Evolutionary conservation across 2,113 vertebrate species (phyloP), one percentile per base, ranked within the genome.

Genomic region (Campylomormyrus numenius): DNA sequence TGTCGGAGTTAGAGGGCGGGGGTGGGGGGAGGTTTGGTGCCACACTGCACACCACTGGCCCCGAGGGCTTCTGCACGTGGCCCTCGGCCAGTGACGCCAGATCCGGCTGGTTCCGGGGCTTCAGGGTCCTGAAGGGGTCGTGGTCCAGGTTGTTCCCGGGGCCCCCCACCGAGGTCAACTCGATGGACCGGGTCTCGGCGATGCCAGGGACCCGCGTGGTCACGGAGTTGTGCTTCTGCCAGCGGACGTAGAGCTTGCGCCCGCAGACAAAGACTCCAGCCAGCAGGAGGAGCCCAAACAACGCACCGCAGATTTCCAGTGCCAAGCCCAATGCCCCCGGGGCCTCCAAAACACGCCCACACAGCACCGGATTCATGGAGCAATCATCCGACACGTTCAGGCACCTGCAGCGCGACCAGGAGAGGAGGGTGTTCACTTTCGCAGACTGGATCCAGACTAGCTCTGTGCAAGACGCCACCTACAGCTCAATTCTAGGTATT

Each of bases 21-120:
- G 94, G 93, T 0, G 95, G 93, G 0, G 98, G 98, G 46, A 99
- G 96, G 92, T 99, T 97, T 27, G 98, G 98, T 15, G 98, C 98
- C 90, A 99, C 98, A 0, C 98, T 99, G 95, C 98, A 99, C 90
- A 99, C 97, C 0, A 97, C 96, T 0, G 97, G 97, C 70, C 97
- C 95, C 42, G 96, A 95, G 0, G 94, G 93, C 92, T 95, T 97
- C 0, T 94, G 94, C 46, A 92, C 92, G 0, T 95, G 95, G 90
- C 92, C 92, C 0, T 95, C 93, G 39, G 94, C 94, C 85, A 96
- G 96, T 58, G 95, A 96, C 90, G 95, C 56, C 0, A 96, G 94
- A 0, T 96, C 94, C 0, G 95, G 94, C 91, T 92, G 93, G 87
- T 58, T 56, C 85, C 53, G 89, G 8, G 93, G 93, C 93, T 97